Percentiles rank a stretch among this genome's conserved stretches.
phyloP scores from a whole-genome alignment of 2,113 vertebrate species.

The Catharus bicknelli region DNA sequence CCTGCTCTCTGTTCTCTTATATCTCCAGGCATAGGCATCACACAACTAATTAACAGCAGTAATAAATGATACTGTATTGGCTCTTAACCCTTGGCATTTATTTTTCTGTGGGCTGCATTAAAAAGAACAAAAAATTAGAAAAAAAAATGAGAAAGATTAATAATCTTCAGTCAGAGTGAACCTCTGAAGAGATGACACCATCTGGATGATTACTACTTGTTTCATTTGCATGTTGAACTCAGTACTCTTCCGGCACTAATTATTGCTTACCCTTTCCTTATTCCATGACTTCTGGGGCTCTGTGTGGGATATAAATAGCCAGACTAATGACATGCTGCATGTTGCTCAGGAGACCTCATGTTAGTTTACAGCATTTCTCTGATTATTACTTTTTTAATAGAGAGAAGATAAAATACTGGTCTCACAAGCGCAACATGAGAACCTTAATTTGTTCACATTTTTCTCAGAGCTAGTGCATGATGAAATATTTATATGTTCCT shows the following conservation, averaged over 20 bases:
- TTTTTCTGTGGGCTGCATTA: conserved; percentile 26
- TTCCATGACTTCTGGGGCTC: conserved; percentile 61
- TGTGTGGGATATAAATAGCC: conserved; percentile 66
- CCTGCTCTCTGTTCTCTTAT: not conserved
- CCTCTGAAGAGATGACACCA: conserved; percentile 57
- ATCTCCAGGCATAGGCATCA: not conserved
- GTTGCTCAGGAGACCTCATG: conserved; percentile 59
- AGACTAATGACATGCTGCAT: conserved; percentile 65
- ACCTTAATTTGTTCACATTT: conserved; percentile 64
- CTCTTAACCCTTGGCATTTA: conserved; percentile 34
- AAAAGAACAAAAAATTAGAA: conserved; percentile 4
- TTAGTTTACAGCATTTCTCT: conserved; percentile 62
- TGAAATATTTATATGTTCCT: conserved; percentile 67
- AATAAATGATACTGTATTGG: conserved; percentile 21
- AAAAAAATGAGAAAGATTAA: not conserved
- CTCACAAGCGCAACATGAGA: conserved; percentile 2
- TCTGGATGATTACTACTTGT: conserved; percentile 68
- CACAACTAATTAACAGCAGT: conserved; percentile 38
- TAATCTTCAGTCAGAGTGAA: conserved; percentile 37
- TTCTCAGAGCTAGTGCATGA: conserved; percentile 30
- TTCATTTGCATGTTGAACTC: conserved; percentile 63
- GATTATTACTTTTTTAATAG: conserved; percentile 66
- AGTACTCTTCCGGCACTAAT: conserved; percentile 64
- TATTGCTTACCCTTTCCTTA: conserved; percentile 65
- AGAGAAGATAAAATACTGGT: conserved; percentile 64